Evolutionary conservation across 1,140 invertebrate species (phyloP).

Genomic region (Aphis gossypii): DNA sequence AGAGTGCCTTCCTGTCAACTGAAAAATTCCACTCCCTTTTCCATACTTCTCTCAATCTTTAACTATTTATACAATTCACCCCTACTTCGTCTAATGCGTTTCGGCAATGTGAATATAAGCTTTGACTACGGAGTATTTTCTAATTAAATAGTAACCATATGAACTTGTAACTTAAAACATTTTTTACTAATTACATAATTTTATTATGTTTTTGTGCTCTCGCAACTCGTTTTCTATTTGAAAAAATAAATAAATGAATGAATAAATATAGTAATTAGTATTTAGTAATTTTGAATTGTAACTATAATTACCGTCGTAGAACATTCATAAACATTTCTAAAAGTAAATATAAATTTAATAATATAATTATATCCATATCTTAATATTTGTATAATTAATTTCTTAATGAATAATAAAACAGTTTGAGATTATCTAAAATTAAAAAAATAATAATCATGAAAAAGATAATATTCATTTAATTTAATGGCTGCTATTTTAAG

Average conservation of each 20-base stretch:
- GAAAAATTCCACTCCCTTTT: too few species aligned
- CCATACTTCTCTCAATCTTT: too few species aligned
- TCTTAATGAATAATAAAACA: slow-evolving; percentile 12
- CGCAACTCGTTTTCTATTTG: not conserved
- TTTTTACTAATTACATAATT: too few species aligned
- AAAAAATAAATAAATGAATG: not conserved
- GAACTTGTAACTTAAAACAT: too few species aligned
- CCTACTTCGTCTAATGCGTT: too few species aligned
- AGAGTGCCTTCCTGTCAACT: too few species aligned
- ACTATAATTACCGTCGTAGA: not conserved
- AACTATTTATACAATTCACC: too few species aligned
- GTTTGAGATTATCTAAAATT: not conserved
- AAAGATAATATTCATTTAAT: not conserved
- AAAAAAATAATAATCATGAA: not conserved
- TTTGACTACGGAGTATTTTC: too few species aligned
- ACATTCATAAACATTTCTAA: not conserved
- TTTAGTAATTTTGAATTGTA: not conserved
- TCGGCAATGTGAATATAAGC: too few species aligned
- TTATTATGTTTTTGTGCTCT: too few species aligned
- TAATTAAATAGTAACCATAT: too few species aligned
- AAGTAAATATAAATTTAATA: not conserved
- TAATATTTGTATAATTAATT: not conserved
- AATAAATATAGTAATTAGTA: not conserved
- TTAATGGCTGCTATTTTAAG: slow-evolving; percentile 28
- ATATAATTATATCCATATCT: not conserved